Base-by-base conservation (phyloP, 2,888 invertebrate species). In the Ormyrus pomaceus region DNA sequence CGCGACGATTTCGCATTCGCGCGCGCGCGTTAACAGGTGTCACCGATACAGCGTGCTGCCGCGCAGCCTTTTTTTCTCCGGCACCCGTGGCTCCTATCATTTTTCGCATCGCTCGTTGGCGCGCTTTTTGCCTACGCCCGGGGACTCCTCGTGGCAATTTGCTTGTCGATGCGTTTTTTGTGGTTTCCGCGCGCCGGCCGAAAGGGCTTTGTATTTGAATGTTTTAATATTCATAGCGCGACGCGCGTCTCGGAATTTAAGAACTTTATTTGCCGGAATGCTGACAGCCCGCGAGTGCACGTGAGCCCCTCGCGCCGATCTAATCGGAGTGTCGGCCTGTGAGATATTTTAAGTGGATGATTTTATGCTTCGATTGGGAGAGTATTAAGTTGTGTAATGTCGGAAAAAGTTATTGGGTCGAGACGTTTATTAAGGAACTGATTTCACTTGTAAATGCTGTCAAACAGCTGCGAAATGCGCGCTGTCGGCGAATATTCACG, bases 11-110 rank as follows among this genome's bases (percentile, higher is more conserved):
- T 13, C 61, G 46, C 61, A 66, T 19, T 58, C 66, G 53, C n/a
- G 53, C 53, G 10, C 64, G 7, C 84, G 86, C 86, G 84, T 87
- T 88, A 89, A 88, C 89, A 89, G 88, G 88, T 89, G 88, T 89
- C 87, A 86, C 88, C 87, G 87, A 90, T 89, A 90, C 88, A 89
- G 89, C 87, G 89, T 88, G 86, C 88, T 89, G 88, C 87, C 85
- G 75, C 78, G 83, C 50, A 45, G 11, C 10, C 71, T 55, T 68
- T 66, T 59, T 73, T 6, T 50, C 48, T 6, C n/a, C 59, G 58
- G 34, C 59, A 0, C 34, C 34, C 55, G 6, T 7, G 11, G 5
- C 53, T 8, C n/a, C 70, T 50, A 69, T 64, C 59, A 64, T 66
- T 73, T 76, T 69, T 66, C 77, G 73, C 69, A 59, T 77, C 77